Conservation (phyloP, 2,113 vertebrate species). For the Emydura subglobosa region DNA sequence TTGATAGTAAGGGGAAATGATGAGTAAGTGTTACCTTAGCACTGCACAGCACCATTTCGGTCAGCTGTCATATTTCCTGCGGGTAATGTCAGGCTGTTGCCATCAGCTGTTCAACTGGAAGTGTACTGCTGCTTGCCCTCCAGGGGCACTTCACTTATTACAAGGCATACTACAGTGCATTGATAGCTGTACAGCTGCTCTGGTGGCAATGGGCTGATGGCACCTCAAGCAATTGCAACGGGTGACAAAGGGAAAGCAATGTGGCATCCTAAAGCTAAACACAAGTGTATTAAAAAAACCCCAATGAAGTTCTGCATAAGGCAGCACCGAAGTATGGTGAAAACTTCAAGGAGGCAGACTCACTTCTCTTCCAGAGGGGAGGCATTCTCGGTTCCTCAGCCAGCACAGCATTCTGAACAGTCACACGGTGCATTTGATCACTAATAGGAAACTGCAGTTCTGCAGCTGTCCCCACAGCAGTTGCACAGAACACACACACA, state of each 20-base stretch:
- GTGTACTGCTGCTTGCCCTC: not conserved
- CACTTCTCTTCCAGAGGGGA: not conserved
- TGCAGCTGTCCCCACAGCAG: constrained; percentile 19
- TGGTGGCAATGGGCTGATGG: not conserved
- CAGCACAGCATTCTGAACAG: not conserved
- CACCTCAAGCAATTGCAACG: constrained; percentile 24
- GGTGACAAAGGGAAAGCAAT: not conserved
- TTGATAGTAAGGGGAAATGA: not conserved
- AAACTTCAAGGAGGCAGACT: not conserved
- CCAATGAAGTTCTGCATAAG: not conserved
- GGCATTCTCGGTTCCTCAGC: not conserved
- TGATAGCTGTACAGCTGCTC: not conserved
- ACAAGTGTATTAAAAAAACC: constrained; percentile 15
- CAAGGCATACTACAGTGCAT: not conserved
- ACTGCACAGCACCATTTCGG: not conserved
- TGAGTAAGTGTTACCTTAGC: constrained; percentile 2
- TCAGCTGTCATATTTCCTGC: not conserved
- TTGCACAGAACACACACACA: not conserved
- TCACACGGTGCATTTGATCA: not conserved
- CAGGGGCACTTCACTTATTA: not conserved
- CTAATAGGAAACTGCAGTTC: constrained; percentile 58
- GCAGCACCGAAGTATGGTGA: not conserved
- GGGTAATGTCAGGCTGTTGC: not conserved
- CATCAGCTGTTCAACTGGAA: constrained; percentile 12
- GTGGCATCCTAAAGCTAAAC: constrained; percentile 9